Evolutionary conservation across 2,797 vertebrate species (phyloP).

Genomic region (Eospalax fontanierii): DNA sequence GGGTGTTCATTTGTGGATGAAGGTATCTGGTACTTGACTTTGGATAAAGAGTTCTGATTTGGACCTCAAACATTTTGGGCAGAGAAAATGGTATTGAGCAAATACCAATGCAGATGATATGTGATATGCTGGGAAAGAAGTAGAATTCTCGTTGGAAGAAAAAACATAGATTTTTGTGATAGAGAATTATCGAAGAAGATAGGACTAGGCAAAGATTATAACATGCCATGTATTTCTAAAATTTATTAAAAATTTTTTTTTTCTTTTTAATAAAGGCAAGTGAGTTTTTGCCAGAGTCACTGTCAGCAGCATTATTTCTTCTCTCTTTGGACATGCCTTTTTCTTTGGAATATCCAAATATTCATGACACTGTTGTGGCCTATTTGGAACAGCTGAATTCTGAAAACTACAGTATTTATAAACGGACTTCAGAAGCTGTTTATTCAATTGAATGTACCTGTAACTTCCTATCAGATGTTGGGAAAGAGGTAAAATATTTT

Average conservation of each 20-base stretch:
- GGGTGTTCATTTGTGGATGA: background rate
- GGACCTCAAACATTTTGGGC: constrained; percentile 5
- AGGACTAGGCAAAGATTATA: background rate
- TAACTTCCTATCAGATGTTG: constrained; percentile 93
- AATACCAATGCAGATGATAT: background rate
- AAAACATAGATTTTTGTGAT: background rate
- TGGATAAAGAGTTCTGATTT: background rate
- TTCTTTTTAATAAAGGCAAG: constrained; percentile 89
- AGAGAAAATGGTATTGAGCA: background rate
- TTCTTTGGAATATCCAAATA: constrained; percentile 92
- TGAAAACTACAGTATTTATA: constrained; percentile 94
- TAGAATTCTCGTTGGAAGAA: constrained; percentile 36
- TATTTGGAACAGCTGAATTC: constrained; percentile 97
- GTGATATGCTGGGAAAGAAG: background rate
- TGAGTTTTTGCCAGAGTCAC: constrained; percentile 92
- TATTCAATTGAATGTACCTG: constrained; percentile 95
- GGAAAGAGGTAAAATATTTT: constrained; percentile 92
- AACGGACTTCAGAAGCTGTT: constrained; percentile 90
- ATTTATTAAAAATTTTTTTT: constrained; percentile 3
- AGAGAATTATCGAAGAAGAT: constrained; percentile 10
- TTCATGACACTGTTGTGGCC: constrained; percentile 94
- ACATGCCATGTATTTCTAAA: background rate
- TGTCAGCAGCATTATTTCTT: constrained; percentile 93
- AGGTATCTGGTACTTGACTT: background rate
- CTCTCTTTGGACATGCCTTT: constrained; percentile 94